Evolutionary conservation across 2,113 vertebrate species (phyloP), one percentile per base, ranked within the genome.

Genomic region (Corydoras maculifer): DNA sequence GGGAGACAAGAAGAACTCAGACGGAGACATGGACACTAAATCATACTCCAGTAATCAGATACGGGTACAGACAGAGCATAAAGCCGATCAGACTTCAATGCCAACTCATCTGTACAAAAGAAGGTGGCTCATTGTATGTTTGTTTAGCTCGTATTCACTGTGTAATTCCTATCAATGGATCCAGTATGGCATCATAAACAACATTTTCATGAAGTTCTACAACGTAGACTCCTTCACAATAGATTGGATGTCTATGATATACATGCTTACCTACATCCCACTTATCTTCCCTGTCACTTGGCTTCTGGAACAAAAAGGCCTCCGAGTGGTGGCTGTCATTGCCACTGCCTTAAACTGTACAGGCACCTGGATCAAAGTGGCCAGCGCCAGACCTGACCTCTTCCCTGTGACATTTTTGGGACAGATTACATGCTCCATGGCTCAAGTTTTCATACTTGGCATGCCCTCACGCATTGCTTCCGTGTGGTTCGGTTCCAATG

Each of bases 101-200:
- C 53, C 7, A 66, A 89, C 90, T 18, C 86, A 73, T 12, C 59
- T 96, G 70, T 94, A 90, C 82, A 75, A 18, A 71, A 89, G 82
- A 32, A 92, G 96, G 15, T 99, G 96, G 96, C 14, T 55, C 0
- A 87, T 96, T 15, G 86, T 98, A 66, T 79, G 91, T 58, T 84
- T 99, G 9, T 99, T 98, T 77, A 92, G 92, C 83, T 79, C 85
- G 4, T 98, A 96, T 74, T 98, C 96, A 2, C 82, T 98, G 72
- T 92, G 92, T 82, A 99, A 97, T 67, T 87, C 92, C 5, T 97
- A 94, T 84, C 96, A 99, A 75, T 99, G 96, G 96, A 95, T 98
- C 80, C 90, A 98, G 78, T 99, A 94, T 9, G 76, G 92, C 49
- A 93, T 94, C 83, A 91, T 99, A 86, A 97, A 73, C 84, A 94